Percentiles rank a stretch among this genome's conserved stretches.
Evolutionary conservation across 2,888 invertebrate species (phyloP).

Genomic region (Epirrita christyi): DNA sequence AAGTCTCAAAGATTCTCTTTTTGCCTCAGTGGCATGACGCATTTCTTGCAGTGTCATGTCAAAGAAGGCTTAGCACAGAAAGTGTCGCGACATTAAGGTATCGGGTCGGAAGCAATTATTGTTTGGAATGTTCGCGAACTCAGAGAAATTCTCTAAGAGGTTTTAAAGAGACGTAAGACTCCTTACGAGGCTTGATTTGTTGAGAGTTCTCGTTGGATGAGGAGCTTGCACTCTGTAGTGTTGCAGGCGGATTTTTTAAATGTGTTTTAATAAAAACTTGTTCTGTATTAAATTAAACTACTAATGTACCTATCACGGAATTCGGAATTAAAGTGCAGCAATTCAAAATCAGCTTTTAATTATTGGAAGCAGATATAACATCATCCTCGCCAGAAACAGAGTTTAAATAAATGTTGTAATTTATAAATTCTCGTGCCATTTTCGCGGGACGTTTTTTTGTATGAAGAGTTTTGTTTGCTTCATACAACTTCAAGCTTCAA

Average conservation of each 20-base stretch:
- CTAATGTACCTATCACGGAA: no score
- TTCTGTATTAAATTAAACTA: no score
- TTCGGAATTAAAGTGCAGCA: no score
- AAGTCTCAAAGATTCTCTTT: no score
- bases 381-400: no score
- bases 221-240: neutral
- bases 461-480: no score
- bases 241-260: neutral
- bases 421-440: no score
- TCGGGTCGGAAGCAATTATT: conserved; percentile 30
- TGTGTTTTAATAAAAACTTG: neutral
- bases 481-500: no score
- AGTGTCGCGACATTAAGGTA: conserved; percentile 24
- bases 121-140: conserved; percentile 20
- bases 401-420: no score
- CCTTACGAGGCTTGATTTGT: neutral
- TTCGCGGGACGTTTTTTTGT: no score
- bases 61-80: conserved; percentile 9
- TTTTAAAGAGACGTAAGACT: conserved; percentile 5
- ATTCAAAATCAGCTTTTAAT: no score
- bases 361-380: no score
- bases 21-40: neutral
- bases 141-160: neutral
- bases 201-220: neutral
- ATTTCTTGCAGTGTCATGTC: neutral